phyloP scores from a whole-genome alignment of 2,113 vertebrate genomes.

The Hymenochirus boettgeri region DNA sequence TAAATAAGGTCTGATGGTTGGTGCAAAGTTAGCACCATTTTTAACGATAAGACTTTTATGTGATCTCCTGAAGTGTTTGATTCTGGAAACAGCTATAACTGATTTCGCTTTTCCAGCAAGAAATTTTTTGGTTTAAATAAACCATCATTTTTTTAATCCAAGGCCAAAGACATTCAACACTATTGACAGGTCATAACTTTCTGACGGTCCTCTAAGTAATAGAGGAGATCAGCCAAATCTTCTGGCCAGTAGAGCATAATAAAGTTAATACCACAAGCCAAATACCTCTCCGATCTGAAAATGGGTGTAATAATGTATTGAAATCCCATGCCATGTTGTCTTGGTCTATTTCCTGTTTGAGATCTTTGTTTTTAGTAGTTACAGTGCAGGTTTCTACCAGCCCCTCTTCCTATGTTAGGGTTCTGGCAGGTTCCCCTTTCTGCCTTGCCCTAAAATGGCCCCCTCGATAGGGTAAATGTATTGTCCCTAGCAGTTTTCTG shows the following conservation, averaged over 20 bases:
- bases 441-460: too few relatives aligned
- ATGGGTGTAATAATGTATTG: constrained; percentile 11
- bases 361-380: not conserved
- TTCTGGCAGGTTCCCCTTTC: constrained; percentile 22
- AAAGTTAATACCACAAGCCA: not conserved
- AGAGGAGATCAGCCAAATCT: not conserved
- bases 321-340: not conserved
- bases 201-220: not conserved
- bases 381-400: constrained; percentile 29
- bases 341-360: not conserved
- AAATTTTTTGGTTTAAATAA: constrained; percentile 19
- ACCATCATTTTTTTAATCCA: constrained; percentile 12
- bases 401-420: too few relatives aligned
- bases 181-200: not conserved
- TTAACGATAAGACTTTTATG: too few relatives aligned
- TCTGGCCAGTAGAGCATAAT: not conserved
- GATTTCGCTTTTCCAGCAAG: too few relatives aligned
- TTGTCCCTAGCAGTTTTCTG: constrained; percentile 25
- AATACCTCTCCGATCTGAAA: not conserved
- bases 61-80: too few relatives aligned
- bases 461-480: constrained; percentile 28
- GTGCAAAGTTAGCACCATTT: too few relatives aligned
- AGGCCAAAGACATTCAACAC: constrained; percentile 21
- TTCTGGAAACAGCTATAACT: too few relatives aligned
- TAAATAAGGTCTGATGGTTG: too few relatives aligned